A percentile compares a stretch with the other conserved stretches of the same genome.
Evolutionary conservation across 1,140 invertebrate species (phyloP).

Genomic region (Pseudomyrmex cubaensis): DNA sequence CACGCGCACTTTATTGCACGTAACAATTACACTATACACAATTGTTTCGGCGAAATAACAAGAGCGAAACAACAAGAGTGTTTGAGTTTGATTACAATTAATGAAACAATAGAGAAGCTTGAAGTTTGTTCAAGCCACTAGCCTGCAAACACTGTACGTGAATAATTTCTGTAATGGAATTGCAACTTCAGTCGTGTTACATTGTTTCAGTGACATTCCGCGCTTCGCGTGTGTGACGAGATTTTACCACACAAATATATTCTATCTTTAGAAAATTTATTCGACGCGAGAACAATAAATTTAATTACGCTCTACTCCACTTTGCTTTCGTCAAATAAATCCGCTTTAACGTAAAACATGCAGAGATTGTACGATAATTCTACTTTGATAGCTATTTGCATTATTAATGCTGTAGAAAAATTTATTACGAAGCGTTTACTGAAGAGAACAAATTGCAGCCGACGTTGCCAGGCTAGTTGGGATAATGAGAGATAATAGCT

Average conservation of each 20-base stretch:
- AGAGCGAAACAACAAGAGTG: background rate
- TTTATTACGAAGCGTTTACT: background rate
- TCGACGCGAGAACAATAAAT: conserved; percentile 13
- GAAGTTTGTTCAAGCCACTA: conserved; percentile 20
- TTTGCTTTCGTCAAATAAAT: conserved; percentile 32
- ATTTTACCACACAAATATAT: background rate
- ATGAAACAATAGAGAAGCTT: background rate
- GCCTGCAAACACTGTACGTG: background rate
- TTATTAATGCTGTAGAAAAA: conserved; percentile 13
- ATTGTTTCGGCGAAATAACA: background rate
- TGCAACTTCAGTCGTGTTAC: background rate
- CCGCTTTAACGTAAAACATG: conserved; percentile 9
- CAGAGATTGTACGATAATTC: background rate
- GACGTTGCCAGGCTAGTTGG: background rate
- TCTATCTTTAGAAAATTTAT: conserved; percentile 18
- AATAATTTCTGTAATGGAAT: conserved; percentile 27
- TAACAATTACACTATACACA: background rate
- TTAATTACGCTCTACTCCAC: conserved; percentile 24
- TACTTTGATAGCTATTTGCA: conserved; percentile 14
- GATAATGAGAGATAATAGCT: background rate
- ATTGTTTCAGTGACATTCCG: background rate
- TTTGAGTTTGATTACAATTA: conserved; percentile 23
- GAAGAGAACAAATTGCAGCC: background rate
- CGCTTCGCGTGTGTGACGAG: too few species aligned
- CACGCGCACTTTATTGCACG: too few species aligned